Evolutionary conservation across 2,113 vertebrate genomes (phyloP), one percentile per base, ranked within the genome.

Genomic region (Dendropsophus ebraccatus): DNA sequence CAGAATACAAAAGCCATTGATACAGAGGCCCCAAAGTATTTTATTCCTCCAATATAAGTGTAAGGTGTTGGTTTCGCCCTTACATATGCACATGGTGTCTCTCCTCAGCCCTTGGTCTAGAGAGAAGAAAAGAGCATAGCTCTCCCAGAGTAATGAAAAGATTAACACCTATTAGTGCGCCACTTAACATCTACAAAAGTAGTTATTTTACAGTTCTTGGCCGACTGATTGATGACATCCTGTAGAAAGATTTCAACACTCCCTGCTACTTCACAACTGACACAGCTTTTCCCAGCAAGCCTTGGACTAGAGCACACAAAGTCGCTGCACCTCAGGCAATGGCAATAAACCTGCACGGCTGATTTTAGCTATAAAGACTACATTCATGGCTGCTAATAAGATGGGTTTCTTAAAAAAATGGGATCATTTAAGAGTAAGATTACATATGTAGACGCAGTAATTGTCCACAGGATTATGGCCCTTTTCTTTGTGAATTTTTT

Each of bases 201-300:
- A 41, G 83, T 76, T 84, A 84, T 84, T 84, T 84, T 62, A 84
- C 83, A 84, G 72, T 76, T 74, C 83, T 83, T 56, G 69, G 69
- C 82, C 16, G 65, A 56, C 67, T 73, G 82, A 83, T 74, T 83
- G 65, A 83, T 74, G 69, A 58, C 82, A 74, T 83, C 82, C 82
- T 83, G 82, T 58, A 32, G 30, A 37, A 73, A 83, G 28, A 4
- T 83, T 74, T 74, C 17, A 74, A 83, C 67, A 83, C 47, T 73
- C 37, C 37, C 32, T 25, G 52, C 67, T 74, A 70, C 69, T 73
- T 73, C 30, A 49, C 67, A 72, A 83, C 45, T 1, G 10, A 7
- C 58, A 23, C 11, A 41, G 9, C n/a, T 52, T 76, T 76, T 52
- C 47, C n/a, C 7, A 50, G 45, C 17, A 32, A 50, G 30, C 47